phyloP scores from a whole-genome alignment of 2,797 vertebrate genomes.

The Tauraco hartlaubi region DNA sequence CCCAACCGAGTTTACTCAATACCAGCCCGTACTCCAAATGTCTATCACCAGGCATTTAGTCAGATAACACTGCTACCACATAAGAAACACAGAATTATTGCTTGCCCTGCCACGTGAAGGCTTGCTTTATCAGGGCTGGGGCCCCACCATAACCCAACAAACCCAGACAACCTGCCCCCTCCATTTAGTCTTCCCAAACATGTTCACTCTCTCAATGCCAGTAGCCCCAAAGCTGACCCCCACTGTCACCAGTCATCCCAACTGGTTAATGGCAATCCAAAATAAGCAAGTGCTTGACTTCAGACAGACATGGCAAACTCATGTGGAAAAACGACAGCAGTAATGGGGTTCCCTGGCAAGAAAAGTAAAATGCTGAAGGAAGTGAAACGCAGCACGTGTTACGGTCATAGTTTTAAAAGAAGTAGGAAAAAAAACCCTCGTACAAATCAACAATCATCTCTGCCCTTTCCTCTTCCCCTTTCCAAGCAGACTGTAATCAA shows the following conservation, averaged over 20 bases:
- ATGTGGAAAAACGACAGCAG: not conserved
- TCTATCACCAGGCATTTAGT: not conserved
- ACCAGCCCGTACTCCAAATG: not conserved
- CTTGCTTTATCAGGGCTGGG: not conserved
- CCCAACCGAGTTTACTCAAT: not conserved
- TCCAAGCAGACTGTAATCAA: not conserved
- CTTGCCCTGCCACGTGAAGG: not conserved
- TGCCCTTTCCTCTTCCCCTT: not conserved
- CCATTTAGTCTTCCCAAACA: not conserved
- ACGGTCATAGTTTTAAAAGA: not conserved
- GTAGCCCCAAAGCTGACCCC: not conserved
- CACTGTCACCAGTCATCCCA: not conserved
- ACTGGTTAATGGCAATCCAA: not conserved
- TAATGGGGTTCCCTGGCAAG: not conserved
- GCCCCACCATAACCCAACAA: not conserved
- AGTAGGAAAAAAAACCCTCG: not conserved
- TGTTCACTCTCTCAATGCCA: not conserved
- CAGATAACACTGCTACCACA: not conserved
- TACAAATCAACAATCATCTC: not conserved
- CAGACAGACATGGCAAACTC: not conserved
- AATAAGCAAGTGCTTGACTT: not conserved
- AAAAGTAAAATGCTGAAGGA: not conserved
- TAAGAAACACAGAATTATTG: accelerated
- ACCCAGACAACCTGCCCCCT: not conserved
- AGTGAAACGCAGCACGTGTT: not conserved